Conservation (phyloP, 2,888 invertebrate genomes). For the Arge pagana region DNA sequence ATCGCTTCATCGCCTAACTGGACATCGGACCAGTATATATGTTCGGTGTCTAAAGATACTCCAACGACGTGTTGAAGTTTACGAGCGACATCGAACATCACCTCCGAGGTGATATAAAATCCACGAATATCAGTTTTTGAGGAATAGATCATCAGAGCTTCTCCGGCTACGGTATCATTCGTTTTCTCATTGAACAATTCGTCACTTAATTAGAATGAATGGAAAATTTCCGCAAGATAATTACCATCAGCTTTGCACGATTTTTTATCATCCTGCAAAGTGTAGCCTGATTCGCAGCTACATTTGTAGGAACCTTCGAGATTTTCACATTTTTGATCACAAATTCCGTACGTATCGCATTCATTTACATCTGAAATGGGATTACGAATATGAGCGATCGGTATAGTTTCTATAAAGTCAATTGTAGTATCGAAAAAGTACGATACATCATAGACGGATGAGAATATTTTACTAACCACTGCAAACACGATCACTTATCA, state of each 20-base stretch:
- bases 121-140: slow-evolving; percentile 70
- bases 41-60: slow-evolving; percentile 71
- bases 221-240: slow-evolving; percentile 26
- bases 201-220: slow-evolving; percentile 24
- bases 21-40: slow-evolving; percentile 80
- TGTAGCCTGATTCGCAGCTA: slow-evolving; percentile 66
- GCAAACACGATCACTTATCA: slow-evolving; percentile 35
- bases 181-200: neutral
- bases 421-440: too few species aligned
- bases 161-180: slow-evolving; percentile 60
- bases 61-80: slow-evolving; percentile 68
- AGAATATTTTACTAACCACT: slow-evolving; percentile 31
- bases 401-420: too few species aligned
- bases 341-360: slow-evolving; percentile 67
- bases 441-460: neutral
- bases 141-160: slow-evolving; percentile 72
- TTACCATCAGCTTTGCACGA: slow-evolving; percentile 62
- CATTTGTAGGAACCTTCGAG: slow-evolving; percentile 66
- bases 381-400: too few species aligned
- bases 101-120: slow-evolving; percentile 63
- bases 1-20: slow-evolving; percentile 74
- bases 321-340: slow-evolving; percentile 73
- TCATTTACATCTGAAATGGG: slow-evolving; percentile 66
- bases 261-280: slow-evolving; percentile 59
- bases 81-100: slow-evolving; percentile 60